Base-by-base conservation (phyloP, 1,140 invertebrate genomes). In the Oryzaephilus surinamensis region DNA sequence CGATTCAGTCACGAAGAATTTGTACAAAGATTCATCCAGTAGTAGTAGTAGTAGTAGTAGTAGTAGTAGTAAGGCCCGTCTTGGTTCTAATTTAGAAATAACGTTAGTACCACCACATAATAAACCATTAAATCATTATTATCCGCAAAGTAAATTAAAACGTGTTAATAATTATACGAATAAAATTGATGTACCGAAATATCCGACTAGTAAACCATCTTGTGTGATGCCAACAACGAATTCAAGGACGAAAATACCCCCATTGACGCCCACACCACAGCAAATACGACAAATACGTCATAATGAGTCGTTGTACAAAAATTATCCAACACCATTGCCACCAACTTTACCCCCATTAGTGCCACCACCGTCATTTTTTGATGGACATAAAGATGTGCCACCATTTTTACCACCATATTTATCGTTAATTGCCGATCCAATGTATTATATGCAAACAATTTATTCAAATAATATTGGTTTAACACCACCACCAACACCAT, bases 21-120 rank as follows among this genome's bases (percentile, higher is more conserved):
- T 44, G 13, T 48, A 50, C 18, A 55, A 46, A 42, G 38, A 45
- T 6, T 38, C 30, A 20, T 18, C 38, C 10, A 21, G 11, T 11
- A 24, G 4, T 10, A 24, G 3, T 11, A 24, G 11, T n/a, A 24
- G 11, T 10, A 6, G 8, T 6, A 24, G 10, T n/a, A 24, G 10
- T n/a, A 24, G 8, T 11, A 6, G 8, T 3, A n/a, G 10, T 24
- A 33, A 21, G 39, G 49, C 1, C 51, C 48, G 55, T 19, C 62
- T 73, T 3, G 70, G 67, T 1, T 69, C 70, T 0, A 74, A 75
- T 50, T 47, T 77, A 32, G 73, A 77, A 56, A 76, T 77, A 21
- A 77, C 73, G 0, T 46, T 76, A 44, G 72, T 77, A 15, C 17
- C 13, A 15, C 5, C 43, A 7, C 45, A 50, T 16, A 52, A 49